Evolutionary conservation across 2,797 vertebrate genomes (phyloP), one percentile per base, ranked within the genome.

Genomic region (Falco peregrinus): DNA sequence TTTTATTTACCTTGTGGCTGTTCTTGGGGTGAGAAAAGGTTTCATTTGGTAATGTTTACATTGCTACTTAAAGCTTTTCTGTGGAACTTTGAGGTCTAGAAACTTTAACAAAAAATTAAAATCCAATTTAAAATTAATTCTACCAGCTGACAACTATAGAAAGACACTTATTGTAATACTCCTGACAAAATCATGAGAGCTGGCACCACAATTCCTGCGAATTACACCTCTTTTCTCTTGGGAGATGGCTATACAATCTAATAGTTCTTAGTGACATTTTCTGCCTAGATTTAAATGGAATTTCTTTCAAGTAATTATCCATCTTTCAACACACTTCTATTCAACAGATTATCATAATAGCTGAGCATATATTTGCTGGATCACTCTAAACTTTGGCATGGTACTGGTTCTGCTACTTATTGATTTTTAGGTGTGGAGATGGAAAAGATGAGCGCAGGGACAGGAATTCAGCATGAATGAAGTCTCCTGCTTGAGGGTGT

Each of bases 281-380:
- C 59, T 71, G 22, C 50, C 29, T 64, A 78, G 35, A 93, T 84
- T 78, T 93, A 94, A 94, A 82, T 41, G 13, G 22, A 94, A 91
- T 63, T 59, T 28, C 67, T 87, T 86, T 79, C 59, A 94, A 79
- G 33, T 69, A 87, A 87, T 86, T 88, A 84, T 76, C 57, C 74
- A 20, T 45, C 70, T 71, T 78, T 54, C 53, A 81, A 60, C 45
- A 88, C 21, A 75, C 8, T 33, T 50, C 60, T 71, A 57, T 60
- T 59, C 47, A 92, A 73, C 15, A 33, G 69, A 57, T 90, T 47
- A 89, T 33, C 21, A 31, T 29, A 87, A 76, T 17, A 92, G 73
- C 50, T 88, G 69, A 93, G 45, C 24, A 61, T 31, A 47, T 11
- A 41, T 63, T 94, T 80, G 39, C 54, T 90, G 28, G 43, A 84